Evolutionary conservation across 2,888 invertebrate genomes (phyloP), one percentile per base, ranked within the genome.

Genomic region (Labia minor): DNA sequence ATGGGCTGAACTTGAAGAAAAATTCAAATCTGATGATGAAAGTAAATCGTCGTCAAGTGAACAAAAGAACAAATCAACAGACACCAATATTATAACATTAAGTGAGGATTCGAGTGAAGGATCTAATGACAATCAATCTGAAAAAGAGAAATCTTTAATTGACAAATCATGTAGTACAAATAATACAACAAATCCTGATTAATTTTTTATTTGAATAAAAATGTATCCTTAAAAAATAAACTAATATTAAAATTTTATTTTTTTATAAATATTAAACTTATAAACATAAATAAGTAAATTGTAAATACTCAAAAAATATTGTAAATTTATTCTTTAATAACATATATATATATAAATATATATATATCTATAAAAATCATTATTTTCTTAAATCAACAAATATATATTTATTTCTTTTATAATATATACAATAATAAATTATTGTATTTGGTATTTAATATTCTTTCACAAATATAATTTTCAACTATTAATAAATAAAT

Each of bases 1-100:
- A 4, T 70, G 70, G 70, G 67, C 70, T 37, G 67, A 67, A 62
- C 67, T 70, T 67, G 70, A 68, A 64, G 65, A 67, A 49, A 67
- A 66, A 63, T 65, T 63, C 21, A 65, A 49, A 49, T 49, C 61
- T 63, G 37, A 37, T 21, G 21, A 49, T 49, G 49, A 49, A 49
- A 14, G 16, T 8, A 49, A n/a, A n/a, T 14, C 14, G 2, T 49
- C 49, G 3, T 10, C 49, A 10, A 4, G 4, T 26, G 26, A 3
- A 26, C 26, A 26, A 26, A 6, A 4, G 14, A 49, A 49, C 16
- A 49, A 49, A 49, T 49, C 49, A 4, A 49, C 49, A 4, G 49
- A 49, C 14, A n/a, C 49, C 16, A 49, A 49, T 49, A 49, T 16
- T 14, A 49, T 49, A n/a, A 49, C 3, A 8, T 49, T 49, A 49